Base-by-base conservation (phyloP, 2,113 vertebrate genomes). In the Micronycteris hirsuta region DNA sequence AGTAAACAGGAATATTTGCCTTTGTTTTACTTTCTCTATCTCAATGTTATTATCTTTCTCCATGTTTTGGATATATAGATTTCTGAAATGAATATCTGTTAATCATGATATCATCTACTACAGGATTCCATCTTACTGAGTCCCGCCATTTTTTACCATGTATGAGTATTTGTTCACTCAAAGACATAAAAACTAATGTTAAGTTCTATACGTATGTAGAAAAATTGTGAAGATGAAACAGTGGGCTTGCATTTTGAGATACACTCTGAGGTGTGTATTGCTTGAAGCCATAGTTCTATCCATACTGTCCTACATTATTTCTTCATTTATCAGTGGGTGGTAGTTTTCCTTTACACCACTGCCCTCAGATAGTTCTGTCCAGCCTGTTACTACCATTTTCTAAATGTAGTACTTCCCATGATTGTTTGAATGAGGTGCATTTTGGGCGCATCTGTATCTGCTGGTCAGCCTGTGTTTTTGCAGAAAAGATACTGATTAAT, bases 401-500 rank as follows among this genome's bases (percentile, higher is more conserved):
- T 86, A 77, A 70, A 78, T 24, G n/a, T 38, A 56, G 86, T 67
- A 61, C 73, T 92, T 80, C 13, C 24, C 14, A 5, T 77, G 38
- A 80, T 26, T 91, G 26, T 65, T 63, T 82, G 56, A 92, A 92
- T 28, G 19, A 1, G 16, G 41, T 31, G 4, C 11, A 80, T 78
- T 77, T 45, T 31, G 36, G 5, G 41, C 78, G 45, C 58, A 76
- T 89, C 68, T 94, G 77, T 5, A 49, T 45, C 36, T 84, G 17
- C 31, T 86, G 58, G 19, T 89, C 20, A 70, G 24, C 7, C 3
- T 36, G 36, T 88, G 24, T 2, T 71, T 91, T 87, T 92, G 49
- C 61, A 92, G 65, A 83, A 86, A 87, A 93, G 20, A 70, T n/a
- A 33, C 13, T 84, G 22, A 91, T 56, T 89, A 80, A 95, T 63